phyloP scores from a whole-genome alignment of 1,140 invertebrate species.

The Trichoplusia ni region DNA sequence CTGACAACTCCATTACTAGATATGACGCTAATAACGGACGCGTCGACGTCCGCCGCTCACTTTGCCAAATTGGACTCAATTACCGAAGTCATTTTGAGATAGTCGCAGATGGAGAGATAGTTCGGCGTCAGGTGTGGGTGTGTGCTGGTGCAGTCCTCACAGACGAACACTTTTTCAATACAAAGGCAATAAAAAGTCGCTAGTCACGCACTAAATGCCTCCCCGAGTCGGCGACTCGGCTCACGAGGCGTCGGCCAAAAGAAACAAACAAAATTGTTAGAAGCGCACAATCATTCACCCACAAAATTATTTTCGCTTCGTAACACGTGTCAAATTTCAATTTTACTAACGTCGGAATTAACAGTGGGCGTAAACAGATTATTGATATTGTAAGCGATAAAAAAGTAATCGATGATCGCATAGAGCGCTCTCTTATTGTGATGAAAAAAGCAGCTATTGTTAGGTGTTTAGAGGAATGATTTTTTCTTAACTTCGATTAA shows the following conservation, averaged over 20 bases:
- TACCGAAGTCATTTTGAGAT: conserved; percentile 55
- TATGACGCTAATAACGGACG: conserved; percentile 51
- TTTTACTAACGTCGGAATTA: conserved; percentile 78
- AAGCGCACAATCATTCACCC: conserved; percentile 75
- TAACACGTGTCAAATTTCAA: conserved; percentile 80
- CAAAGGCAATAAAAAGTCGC: conserved; percentile 77
- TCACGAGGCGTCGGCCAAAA: conserved; percentile 68
- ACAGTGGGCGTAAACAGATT: conserved; percentile 80
- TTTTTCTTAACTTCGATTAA: conserved; percentile 60
- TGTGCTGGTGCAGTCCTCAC: conserved; percentile 53
- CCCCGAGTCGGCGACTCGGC: conserved; percentile 46
- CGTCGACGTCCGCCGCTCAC: conserved; percentile 29
- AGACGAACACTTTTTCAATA: conserved; percentile 72
- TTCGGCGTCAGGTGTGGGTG: conserved; percentile 57
- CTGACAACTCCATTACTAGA: conserved; percentile 52
- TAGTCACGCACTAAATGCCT: conserved; percentile 78
- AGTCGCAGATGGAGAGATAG: conserved; percentile 50
- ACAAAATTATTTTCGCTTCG: conserved; percentile 75
- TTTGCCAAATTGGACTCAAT: conserved; percentile 64
- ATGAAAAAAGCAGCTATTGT: conserved; percentile 70
- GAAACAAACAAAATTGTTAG: conserved; percentile 76
- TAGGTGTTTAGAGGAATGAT: conserved; percentile 54
- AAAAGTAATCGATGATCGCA: conserved; percentile 80
- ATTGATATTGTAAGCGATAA: conserved; percentile 77
- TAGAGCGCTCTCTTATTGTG: conserved; percentile 57